Evolutionary conservation across 1,140 invertebrate genomes (phyloP).

Genomic region (Aphaenogaster floridana): DNA sequence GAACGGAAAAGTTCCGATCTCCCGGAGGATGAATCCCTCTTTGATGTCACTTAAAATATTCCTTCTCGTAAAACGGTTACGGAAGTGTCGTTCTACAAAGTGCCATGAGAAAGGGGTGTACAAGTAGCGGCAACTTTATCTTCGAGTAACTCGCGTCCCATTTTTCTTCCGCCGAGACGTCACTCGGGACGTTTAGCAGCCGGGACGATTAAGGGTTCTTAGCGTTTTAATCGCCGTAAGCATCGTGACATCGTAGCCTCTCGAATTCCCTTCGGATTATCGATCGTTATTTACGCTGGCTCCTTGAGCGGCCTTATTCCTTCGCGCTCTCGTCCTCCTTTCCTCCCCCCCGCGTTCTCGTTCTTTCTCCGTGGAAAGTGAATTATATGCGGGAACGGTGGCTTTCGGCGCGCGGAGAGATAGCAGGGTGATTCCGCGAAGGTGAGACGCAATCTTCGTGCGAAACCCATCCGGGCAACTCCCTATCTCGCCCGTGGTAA

Average conservation of each 20-base stretch:
- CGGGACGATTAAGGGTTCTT: slow-evolving; percentile 41
- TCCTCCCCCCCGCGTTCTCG: neutral
- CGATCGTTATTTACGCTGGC: slow-evolving; percentile 39
- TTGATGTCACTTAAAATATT: slow-evolving; percentile 62
- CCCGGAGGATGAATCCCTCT: neutral
- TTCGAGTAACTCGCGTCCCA: slow-evolving; percentile 33
- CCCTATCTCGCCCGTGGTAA: slow-evolving; percentile 50
- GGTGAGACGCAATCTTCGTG: slow-evolving; percentile 57
- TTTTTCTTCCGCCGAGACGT: slow-evolving; percentile 46
- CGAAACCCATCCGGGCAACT: slow-evolving; percentile 50
- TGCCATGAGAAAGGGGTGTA: slow-evolving; percentile 15
- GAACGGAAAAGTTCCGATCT: slow-evolving; percentile 35
- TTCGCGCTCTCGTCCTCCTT: neutral
- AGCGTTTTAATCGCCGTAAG: slow-evolving; percentile 33
- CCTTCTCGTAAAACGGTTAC: slow-evolving; percentile 52
- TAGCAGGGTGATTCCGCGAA: slow-evolving; percentile 45
- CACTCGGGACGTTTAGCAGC: slow-evolving; percentile 31
- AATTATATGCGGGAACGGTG: slow-evolving; percentile 45
- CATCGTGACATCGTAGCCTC: neutral
- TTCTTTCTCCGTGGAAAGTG: slow-evolving; percentile 34
- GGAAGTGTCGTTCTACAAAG: slow-evolving; percentile 51
- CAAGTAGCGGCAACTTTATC: slow-evolving; percentile 57
- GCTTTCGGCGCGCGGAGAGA: slow-evolving; percentile 45
- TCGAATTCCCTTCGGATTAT: slow-evolving; percentile 32
- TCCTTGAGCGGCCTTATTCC: neutral